A percentile compares a stretch with the other conserved stretches of the same genome.
These are phyloP conservation scores for Echiichthys vipera DNA, from an alignment of 2,797 vertebrate genomes.

Conservation along the genomic window DNA sequence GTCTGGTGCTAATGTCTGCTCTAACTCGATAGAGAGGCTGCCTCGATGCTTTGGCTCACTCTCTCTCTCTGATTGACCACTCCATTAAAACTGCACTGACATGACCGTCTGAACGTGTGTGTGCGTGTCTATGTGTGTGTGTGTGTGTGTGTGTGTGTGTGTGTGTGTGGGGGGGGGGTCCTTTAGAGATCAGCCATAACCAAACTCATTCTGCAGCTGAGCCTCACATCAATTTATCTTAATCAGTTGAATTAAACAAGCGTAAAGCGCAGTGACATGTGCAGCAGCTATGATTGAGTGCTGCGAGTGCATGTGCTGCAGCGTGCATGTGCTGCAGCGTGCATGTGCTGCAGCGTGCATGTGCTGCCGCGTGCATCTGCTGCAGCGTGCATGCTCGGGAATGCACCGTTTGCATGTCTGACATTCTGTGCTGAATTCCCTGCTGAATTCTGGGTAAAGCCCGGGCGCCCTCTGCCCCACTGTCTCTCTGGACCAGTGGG, in stretches of 20 bases:
- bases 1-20: constrained; percentile 66
- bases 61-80: constrained; percentile 58
- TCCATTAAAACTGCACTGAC: constrained; percentile 61
- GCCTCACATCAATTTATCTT: constrained; percentile 30
- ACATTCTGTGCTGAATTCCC: constrained; percentile 42
- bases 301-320: constrained; percentile 5
- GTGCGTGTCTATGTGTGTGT: constrained; percentile 20
- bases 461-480: constrained; percentile 53
- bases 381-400: not conserved
- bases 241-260: constrained; percentile 34
- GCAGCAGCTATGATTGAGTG: constrained; percentile 16
- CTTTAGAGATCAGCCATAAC: constrained; percentile 37
- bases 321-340: not conserved
- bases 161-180: constrained; percentile 7
- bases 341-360: constrained; percentile 27
- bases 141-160: not conserved
- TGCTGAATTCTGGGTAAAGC: constrained; percentile 36
- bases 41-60: constrained; percentile 32
- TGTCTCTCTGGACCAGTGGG: constrained; percentile 63
- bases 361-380: constrained; percentile 1
- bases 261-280: constrained; percentile 17
- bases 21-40: constrained; percentile 69
- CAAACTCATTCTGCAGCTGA: constrained; percentile 46
- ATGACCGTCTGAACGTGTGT: constrained; percentile 38
- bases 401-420: constrained; percentile 43